Percentiles rank a stretch among this genome's conserved stretches.
Evolutionary conservation across 2,113 vertebrate genomes (phyloP).

Genomic region (Odocoileus hemionus): DNA sequence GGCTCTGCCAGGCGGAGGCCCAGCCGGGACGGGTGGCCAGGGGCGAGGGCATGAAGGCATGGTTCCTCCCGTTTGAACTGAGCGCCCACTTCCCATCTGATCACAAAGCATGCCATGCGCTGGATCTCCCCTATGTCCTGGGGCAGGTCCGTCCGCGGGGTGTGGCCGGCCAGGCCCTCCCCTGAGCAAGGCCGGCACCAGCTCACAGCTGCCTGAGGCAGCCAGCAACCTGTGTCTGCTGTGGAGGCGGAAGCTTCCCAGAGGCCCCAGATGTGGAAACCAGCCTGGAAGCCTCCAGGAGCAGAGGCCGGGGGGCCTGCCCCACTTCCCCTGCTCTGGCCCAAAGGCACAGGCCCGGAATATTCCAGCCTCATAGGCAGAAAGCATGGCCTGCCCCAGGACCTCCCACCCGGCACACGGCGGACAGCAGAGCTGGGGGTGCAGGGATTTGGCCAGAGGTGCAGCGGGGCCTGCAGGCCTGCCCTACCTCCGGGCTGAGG

Average conservation of each 20-base stretch:
- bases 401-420: neutral
- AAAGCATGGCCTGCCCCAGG: neutral
- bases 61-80: neutral
- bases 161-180: neutral
- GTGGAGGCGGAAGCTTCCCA: neutral
- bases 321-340: neutral
- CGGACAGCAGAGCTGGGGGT: neutral
- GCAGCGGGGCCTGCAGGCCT: neutral
- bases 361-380: neutral
- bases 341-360: neutral
- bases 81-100: neutral
- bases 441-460: neutral
- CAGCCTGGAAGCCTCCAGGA: neutral
- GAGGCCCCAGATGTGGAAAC: neutral
- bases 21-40: fast-evolving
- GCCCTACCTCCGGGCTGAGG: neutral
- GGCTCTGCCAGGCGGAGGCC: neutral
- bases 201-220: neutral
- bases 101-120: neutral
- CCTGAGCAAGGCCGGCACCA: neutral
- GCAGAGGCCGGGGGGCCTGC: neutral
- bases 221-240: neutral
- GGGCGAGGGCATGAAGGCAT: neutral
- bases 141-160: neutral
- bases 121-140: neutral